phyloP scores from a whole-genome alignment of 2,113 vertebrate genomes.

The Benitochromis conjunctus region DNA sequence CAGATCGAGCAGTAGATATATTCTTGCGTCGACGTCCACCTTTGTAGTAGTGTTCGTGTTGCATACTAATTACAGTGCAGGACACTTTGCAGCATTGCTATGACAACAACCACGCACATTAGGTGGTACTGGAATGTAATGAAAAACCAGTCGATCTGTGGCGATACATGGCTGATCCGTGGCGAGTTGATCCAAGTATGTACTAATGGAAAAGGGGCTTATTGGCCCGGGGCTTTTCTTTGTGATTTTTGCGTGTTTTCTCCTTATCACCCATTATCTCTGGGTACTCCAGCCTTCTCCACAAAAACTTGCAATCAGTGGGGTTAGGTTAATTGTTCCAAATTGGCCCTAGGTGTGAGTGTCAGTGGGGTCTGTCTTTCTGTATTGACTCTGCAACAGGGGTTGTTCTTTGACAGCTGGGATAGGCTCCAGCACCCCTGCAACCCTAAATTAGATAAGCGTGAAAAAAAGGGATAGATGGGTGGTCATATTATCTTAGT shows the following conservation, averaged over 20 bases:
- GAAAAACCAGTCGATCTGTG: not conserved
- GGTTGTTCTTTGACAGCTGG: not conserved
- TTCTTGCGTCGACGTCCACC: not conserved
- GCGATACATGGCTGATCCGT: not conserved
- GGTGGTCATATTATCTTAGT: not conserved
- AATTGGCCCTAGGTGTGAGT: no score
- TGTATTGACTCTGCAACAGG: not conserved
- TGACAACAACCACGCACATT: not conserved
- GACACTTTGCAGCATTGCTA: not conserved
- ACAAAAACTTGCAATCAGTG: not conserved
- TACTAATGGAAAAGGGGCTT: not conserved
- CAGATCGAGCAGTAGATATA: not conserved
- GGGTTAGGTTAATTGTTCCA: not conserved
- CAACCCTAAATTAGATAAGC: not conserved
- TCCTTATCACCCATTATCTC: not conserved
- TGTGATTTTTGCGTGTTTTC: not conserved
- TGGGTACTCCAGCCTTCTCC: not conserved
- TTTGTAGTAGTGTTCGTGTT: not conserved
- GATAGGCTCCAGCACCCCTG: not conserved
- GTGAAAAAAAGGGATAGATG: not conserved
- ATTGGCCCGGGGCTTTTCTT: not conserved
- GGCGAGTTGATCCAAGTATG: not conserved
- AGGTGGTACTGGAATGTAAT: not conserved
- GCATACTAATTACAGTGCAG: not conserved
- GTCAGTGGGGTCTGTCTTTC: not conserved